Base-by-base conservation (phyloP, 2,797 vertebrate species). In the Chelon auratus region DNA sequence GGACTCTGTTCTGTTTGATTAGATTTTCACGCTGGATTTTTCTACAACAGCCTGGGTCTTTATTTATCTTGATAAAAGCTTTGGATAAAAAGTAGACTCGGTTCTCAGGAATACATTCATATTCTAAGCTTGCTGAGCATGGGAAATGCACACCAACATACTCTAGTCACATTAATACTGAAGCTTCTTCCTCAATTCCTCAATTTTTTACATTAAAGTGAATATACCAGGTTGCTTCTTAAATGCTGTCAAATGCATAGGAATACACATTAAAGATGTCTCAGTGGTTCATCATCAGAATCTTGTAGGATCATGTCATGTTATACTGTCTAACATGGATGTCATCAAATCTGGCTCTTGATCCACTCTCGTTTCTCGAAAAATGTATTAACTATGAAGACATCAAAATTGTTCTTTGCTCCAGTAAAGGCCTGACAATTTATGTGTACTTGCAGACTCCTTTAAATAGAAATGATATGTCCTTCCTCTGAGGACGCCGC, bases 21-120 rank as follows among this genome's bases (percentile, higher is more conserved):
- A n/a, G 57, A 67, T 72, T 55, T 61, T 65, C n/a, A 51, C 62
- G n/a, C 42, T 50, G 18, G n/a, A 20, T 48, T 47, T 10, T 54
- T 15, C 60, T 42, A 10, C 30, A 12, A 20, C 69, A 68, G 53
- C 30, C 50, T 26, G 43, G 17, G 9, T 73, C 54, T 69, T 68
- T 62, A 58, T 78, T 73, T 68, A 54, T 60, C 60, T 55, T 50
- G 55, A 64, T 60, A 69, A 43, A 65, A 57, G 50, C 65, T 64
- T 55, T 37, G 52, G 65, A 64, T 74, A 64, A 73, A 56, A 69
- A 55, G 40, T 50, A 64, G 26, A 57, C 51, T 56, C n/a, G 1
- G 40, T 50, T 54, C 50, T 15, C 20, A 37, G 18, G 48, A 63
- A 78, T 33, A 60, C 56, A 45, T 37, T 36, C 45, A 33, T 48